These are phyloP conservation scores for Ciconia maguari DNA, from an alignment of 2,113 vertebrate genomes.

Conservation along the genomic window DNA sequence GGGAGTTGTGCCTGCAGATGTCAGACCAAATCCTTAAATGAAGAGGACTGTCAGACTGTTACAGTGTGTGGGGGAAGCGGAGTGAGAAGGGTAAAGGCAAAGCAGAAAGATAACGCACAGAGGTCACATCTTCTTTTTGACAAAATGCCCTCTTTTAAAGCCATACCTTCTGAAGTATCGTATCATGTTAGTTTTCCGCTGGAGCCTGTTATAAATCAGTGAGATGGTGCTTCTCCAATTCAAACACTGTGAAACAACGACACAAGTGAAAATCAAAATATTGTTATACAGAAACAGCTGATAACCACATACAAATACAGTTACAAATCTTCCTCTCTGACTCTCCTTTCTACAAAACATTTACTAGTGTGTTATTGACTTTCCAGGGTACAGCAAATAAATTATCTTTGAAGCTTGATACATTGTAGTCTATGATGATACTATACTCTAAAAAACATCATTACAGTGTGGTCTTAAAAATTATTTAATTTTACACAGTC, in stretches of 20 bases:
- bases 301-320: neutral
- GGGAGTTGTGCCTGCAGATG: neutral
- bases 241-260: neutral
- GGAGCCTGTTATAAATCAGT: neutral
- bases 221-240: neutral
- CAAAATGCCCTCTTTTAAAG: neutral
- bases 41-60: neutral
- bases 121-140: neutral
- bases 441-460: neutral
- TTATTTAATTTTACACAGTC: neutral
- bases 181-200: neutral
- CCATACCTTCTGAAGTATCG: neutral
- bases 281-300: neutral
- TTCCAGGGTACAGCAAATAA: neutral
- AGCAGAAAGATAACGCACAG: neutral
- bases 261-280: neutral
- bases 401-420: neutral
- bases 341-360: neutral
- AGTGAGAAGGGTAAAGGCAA: neutral
- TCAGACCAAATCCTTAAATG: neutral
- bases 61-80: too few relatives aligned
- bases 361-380: neutral
- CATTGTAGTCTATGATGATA: neutral
- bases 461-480: neutral
- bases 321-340: neutral